phyloP scores from a whole-genome alignment of 1,140 invertebrate species.

The Dendroctonus valens region DNA sequence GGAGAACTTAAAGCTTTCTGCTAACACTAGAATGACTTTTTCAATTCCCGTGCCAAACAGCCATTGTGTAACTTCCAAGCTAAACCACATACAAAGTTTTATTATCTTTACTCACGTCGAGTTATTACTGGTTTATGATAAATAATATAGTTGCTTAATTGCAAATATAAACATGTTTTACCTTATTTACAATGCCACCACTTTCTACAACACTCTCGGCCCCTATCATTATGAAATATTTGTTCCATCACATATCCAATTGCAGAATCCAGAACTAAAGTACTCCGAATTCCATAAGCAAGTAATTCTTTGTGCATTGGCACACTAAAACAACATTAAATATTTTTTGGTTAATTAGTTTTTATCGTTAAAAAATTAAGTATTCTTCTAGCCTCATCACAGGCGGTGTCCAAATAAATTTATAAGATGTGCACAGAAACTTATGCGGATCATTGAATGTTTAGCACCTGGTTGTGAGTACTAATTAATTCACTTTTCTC shows the following conservation, averaged over 20 bases:
- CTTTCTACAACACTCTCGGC: conserved; percentile 97
- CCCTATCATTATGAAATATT: conserved; percentile 92
- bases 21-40: conserved; percentile 95
- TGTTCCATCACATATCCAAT: conserved; percentile 93
- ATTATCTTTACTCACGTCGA: neutral
- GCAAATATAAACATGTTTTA: conserved; percentile 3
- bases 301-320: conserved; percentile 72
- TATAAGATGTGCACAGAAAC: too few relatives aligned
- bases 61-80: conserved; percentile 89
- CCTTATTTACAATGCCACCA: conserved; percentile 98
- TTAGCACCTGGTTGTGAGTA: too few relatives aligned
- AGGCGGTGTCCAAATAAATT: too few relatives aligned
- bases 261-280: conserved; percentile 84
- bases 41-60: conserved; percentile 88
- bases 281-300: conserved; percentile 68
- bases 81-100: conserved; percentile 48
- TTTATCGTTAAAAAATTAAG: too few relatives aligned
- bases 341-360: neutral
- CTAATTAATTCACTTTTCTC: too few relatives aligned
- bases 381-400: too few relatives aligned
- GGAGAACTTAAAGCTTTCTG: conserved; percentile 97
- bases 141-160: neutral
- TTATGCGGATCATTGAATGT: too few relatives aligned
- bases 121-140: neutral
- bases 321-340: conserved; percentile 21